Evolutionary conservation across 1,140 invertebrate genomes (phyloP).

Genomic region (Charaxes varanes): DNA sequence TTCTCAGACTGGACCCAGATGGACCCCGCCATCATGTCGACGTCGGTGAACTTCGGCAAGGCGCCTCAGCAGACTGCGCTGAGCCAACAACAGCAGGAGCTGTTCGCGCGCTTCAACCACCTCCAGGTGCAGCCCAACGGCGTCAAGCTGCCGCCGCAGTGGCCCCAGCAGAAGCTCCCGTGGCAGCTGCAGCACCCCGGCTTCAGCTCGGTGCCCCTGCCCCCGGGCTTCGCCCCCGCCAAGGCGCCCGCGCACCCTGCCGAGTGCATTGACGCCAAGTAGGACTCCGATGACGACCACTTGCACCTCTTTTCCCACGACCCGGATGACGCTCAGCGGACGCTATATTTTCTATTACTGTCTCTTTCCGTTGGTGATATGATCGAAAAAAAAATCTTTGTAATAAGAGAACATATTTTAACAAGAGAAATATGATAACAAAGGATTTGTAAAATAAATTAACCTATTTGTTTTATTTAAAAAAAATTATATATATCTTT

Average conservation of each 20-base stretch:
- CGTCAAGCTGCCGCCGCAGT: constrained; percentile 22
- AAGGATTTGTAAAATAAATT: constrained; percentile 73
- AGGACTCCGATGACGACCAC: constrained; percentile 30
- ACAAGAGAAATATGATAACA: constrained; percentile 73
- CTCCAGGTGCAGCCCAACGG: constrained; percentile 39
- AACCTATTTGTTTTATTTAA: constrained; percentile 73
- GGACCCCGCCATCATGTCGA: constrained; percentile 90
- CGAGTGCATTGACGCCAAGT: constrained; percentile 73
- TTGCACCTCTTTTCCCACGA: no score
- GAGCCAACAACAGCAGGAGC: constrained; percentile 35
- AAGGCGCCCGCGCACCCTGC: constrained; percentile 50
- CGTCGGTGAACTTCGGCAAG: constrained; percentile 64
- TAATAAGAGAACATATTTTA: constrained; percentile 71
- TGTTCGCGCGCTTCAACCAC: constrained; percentile 55
- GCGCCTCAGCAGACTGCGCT: constrained; percentile 24
- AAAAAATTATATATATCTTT: constrained; percentile 24
- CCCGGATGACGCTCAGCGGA: constrained; percentile 21
- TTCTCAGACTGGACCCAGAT: constrained; percentile 87
- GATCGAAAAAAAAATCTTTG: constrained; percentile 73
- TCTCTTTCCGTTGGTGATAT: constrained; percentile 60
- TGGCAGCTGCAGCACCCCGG: constrained; percentile 23
- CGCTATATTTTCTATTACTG: constrained; percentile 55
- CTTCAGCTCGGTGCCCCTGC: constrained; percentile 48
- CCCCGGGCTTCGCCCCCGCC: constrained; percentile 63
- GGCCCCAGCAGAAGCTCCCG: constrained; percentile 28